A percentile compares a stretch with the other conserved stretches of the same genome.
Evolutionary conservation across 2,113 vertebrate species (phyloP).

Genomic region (Hymenochirus boettgeri): DNA sequence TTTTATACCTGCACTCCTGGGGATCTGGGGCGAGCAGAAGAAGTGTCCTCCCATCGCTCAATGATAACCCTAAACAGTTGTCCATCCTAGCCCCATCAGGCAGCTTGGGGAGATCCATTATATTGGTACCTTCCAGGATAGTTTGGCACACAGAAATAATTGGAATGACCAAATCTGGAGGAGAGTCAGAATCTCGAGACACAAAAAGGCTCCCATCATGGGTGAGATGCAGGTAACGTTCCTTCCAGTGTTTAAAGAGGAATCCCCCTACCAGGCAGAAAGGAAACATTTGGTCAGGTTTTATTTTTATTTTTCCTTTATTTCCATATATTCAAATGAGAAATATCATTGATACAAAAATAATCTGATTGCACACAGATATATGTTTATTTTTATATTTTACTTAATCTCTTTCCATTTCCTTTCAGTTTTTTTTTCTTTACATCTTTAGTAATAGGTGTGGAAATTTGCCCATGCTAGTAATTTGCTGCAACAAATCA

Average conservation of each 20-base stretch:
- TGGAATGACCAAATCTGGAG: slow-evolving; percentile 64
- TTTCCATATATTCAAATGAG: too few relatives aligned
- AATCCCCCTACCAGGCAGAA: slow-evolving; percentile 61
- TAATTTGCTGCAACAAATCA: too few relatives aligned
- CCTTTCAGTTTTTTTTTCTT: too few relatives aligned
- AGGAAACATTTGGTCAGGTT: too few relatives aligned
- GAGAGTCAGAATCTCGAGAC: slow-evolving; percentile 62
- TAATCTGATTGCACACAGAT: too few relatives aligned
- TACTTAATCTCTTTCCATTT: too few relatives aligned
- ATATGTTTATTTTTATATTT: too few relatives aligned
- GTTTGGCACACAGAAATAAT: slow-evolving; percentile 61
- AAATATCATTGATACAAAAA: too few relatives aligned
- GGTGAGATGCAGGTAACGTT: slow-evolving; percentile 66
- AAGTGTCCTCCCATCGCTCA: slow-evolving; percentile 65
- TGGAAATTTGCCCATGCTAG: too few relatives aligned
- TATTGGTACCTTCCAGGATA: slow-evolving; percentile 65
- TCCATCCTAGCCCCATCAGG: slow-evolving; percentile 65
- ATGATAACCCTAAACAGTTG: slow-evolving; percentile 72
- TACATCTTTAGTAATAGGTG: too few relatives aligned
- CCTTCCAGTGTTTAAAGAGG: slow-evolving; percentile 81
- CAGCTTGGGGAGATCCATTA: slow-evolving; percentile 66
- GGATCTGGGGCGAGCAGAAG: slow-evolving; percentile 63
- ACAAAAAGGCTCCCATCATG: slow-evolving; percentile 67
- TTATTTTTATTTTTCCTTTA: too few relatives aligned
- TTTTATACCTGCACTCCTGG: slow-evolving; percentile 68